Base-by-base conservation (phyloP, 2,113 vertebrate genomes). In the Synodontis membranacea region DNA sequence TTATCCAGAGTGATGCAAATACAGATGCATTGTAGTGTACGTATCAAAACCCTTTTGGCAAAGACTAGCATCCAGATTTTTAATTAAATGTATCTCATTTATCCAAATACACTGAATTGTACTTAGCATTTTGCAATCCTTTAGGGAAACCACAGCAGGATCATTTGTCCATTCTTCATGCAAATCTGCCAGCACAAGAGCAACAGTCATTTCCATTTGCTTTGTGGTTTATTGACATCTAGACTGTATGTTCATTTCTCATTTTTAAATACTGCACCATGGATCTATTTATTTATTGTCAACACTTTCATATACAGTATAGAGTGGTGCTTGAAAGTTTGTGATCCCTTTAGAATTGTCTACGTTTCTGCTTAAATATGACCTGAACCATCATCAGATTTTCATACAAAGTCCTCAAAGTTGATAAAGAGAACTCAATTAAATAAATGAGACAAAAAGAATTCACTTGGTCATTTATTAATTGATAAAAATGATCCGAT, bases 201-300 rank as follows among this genome's bases (percentile, higher is more conserved):
- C 19, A 19, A 54, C 25, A 9, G 25, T n/a, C 17, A 46, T 60
- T 60, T 60, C 70, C 5, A 9, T 48, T 23, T 23, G 83, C 60
- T 84, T 31, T 58, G 17, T 56, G 44, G 42, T 76, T 56, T 75
- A 84, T 76, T 76, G 83, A 60, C 37, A 48, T 60, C 52, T 14
- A 31, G 28, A 74, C 52, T 75, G 6, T 76, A 46, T 34, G 25
- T 42, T 76, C 39, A 60, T 84, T 75, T 34, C 28, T 84, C 52
- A 60, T 25, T 14, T 75, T 60, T 66, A 83, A 83, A 60, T 31
- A 68, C 62, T 50, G 44, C 31, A 56, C 17, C 39, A 60, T 60
- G 28, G 54, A 76, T 74, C 31, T 31, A 62, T 74, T 44, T 31
- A 62, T 14, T 58, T n/a, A 1, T 74, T 54, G 14, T 79, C n/a